Base-by-base conservation (phyloP, 1,140 invertebrate species). In the Sinonovacula constricta region DNA sequence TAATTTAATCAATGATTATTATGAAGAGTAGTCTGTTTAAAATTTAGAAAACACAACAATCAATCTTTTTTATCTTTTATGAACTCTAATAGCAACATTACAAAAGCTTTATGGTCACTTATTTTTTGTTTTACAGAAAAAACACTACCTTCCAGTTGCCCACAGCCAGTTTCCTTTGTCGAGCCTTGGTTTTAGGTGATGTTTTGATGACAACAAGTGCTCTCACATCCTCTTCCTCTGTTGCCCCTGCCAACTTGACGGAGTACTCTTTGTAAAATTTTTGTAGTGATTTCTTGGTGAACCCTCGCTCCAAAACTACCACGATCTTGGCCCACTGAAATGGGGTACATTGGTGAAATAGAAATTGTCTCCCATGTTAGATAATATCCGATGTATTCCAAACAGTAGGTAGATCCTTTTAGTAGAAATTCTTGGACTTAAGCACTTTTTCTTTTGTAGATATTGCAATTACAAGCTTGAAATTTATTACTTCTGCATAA, bases 121-220 rank as follows among this genome's bases (percentile, higher is more conserved):
- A 68, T 39, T 18, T n/a, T n/a, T n/a, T n/a, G n/a, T n/a, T n/a
- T n/a, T n/a, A n/a, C n/a, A n/a, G n/a, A n/a, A n/a, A n/a, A n/a
- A n/a, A n/a, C n/a, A n/a, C 36, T 81, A 91, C 97, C 95, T 99
- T 99, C 98, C 98, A 99, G 91, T 99, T 99, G 57, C 94, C 92
- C 0, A 99, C 94, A 24, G 98, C 98, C n/a, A 96, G 97, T 90
- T 99, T 99, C 74, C 97, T 92, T 91, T 99, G 97, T 89, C 96
- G 96, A 0, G 98, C 98, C 83, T 96, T 94, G 0, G 98, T 99
- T 91, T 99, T 99, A 81, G 94, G 96, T 89, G 98, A 98, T 78
- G 95, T 96, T 92, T 99, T 99, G 89, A 99, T 99, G 57, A 99
- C 96, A 95, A 99, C 97, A 5, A 99, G 95, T 14, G 97, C 98